Evolutionary conservation across 2,888 invertebrate species (phyloP).

Genomic region (Octodonta nipae): DNA sequence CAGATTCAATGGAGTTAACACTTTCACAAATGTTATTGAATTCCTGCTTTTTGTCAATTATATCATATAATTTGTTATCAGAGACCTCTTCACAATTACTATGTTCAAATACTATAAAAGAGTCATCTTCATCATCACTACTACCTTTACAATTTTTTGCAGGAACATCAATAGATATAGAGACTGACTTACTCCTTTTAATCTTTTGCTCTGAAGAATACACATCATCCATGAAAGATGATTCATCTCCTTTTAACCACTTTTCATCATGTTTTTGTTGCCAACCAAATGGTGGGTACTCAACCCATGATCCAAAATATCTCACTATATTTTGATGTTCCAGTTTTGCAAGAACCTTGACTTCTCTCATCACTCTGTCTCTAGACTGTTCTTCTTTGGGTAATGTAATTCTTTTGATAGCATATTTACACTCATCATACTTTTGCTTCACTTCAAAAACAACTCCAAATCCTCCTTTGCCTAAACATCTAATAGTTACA

Average conservation of each 20-base stretch:
- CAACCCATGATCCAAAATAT: constrained; percentile 92
- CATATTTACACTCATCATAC: constrained; percentile 87
- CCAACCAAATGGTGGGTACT: constrained; percentile 81
- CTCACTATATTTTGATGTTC: constrained; percentile 93
- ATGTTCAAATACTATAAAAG: constrained; percentile 22
- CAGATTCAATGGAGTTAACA: constrained; percentile 1
- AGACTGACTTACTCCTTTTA: constrained; percentile 18
- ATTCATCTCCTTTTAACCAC: constrained; percentile 33
- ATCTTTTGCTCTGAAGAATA: constrained; percentile 7
- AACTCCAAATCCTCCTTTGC: constrained; percentile 89
- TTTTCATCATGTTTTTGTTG: constrained; percentile 63
- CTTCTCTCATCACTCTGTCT: constrained; percentile 85
- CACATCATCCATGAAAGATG: constrained; percentile 8
- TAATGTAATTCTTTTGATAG: constrained; percentile 84
- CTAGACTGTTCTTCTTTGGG: constrained; percentile 66
- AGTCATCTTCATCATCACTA: constrained; percentile 15
- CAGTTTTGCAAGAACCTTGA: constrained; percentile 82
- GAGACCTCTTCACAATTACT: constrained; percentile 4
- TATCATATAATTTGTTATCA: too few species aligned
- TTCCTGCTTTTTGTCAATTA: too few species aligned
- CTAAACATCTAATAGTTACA: constrained; percentile 64
- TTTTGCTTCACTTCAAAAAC: constrained; percentile 91
- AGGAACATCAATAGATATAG: constrained; percentile 17
- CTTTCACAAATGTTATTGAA: too few species aligned
- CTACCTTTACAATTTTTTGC: constrained; percentile 6